Evolutionary conservation across 92 coral and sea anemone genomes (phyloP).

Genomic region (Phymanthus crucifer): DNA sequence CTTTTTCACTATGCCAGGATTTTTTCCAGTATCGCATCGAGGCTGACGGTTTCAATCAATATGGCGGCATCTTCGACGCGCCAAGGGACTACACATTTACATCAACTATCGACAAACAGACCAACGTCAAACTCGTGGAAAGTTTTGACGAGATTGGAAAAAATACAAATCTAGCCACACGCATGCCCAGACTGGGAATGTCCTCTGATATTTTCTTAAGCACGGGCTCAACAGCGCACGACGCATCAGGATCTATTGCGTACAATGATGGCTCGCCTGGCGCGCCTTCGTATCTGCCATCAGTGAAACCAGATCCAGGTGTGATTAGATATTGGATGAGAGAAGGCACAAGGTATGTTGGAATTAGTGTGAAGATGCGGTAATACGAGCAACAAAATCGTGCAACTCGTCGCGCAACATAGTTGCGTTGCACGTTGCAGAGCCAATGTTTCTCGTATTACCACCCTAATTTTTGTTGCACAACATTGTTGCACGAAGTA

Average conservation of each 20-base stretch:
- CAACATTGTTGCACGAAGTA: too few relatives aligned
- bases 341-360: slow-evolving; percentile 44
- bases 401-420: too few relatives aligned
- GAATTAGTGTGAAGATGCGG: too few relatives aligned
- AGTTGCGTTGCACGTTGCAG: too few relatives aligned
- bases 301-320: slow-evolving; percentile 18
- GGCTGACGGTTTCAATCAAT: slow-evolving; percentile 45
- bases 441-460: too few relatives aligned
- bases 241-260: slow-evolving; percentile 39
- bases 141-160: slow-evolving; percentile 24
- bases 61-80: slow-evolving; percentile 61
- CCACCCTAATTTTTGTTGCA: too few relatives aligned
- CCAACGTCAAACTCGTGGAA: slow-evolving; percentile 23
- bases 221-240: slow-evolving; percentile 21
- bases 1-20: slow-evolving; percentile 20
- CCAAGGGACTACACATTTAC: slow-evolving; percentile 39
- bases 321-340: slow-evolving; percentile 50
- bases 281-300: slow-evolving; percentile 23
- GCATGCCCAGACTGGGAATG: slow-evolving; percentile 45
- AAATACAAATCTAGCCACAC: slow-evolving; percentile 6
- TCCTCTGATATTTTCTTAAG: slow-evolving; percentile 19
- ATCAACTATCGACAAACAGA: slow-evolving; percentile 33
- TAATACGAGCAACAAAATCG: too few relatives aligned
- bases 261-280: slow-evolving; percentile 13
- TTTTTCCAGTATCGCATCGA: slow-evolving; percentile 61